Conservation (phyloP, 2,113 vertebrate genomes). For the Strix aluco region DNA sequence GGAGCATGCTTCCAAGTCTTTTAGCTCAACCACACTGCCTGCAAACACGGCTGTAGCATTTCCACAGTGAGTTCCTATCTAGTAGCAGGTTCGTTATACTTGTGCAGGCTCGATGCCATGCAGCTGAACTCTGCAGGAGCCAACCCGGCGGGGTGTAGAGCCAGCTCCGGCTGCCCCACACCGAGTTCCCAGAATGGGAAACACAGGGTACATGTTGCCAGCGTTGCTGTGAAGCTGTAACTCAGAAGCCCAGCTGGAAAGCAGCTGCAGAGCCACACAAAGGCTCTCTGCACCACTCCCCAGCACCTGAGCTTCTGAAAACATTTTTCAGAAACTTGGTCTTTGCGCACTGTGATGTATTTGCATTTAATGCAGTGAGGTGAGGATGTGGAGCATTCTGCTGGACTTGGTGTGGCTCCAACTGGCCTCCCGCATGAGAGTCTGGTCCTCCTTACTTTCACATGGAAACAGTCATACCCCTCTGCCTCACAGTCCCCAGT, state of each 20-base stretch:
- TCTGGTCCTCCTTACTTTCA: background rate
- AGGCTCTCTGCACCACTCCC: background rate
- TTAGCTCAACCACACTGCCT: background rate
- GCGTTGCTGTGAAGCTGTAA: background rate
- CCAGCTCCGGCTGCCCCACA: background rate
- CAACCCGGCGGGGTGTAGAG: background rate
- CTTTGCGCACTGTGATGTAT: background rate
- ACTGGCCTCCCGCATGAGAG: accelerated
- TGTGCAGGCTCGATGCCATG: background rate
- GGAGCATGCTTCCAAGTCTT: background rate
- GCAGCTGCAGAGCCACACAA: background rate
- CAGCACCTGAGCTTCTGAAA: background rate
- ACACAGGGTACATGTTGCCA: background rate
- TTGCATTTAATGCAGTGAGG: background rate
- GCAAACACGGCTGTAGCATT: background rate
- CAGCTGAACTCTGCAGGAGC: background rate
- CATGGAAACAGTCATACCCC: accelerated
- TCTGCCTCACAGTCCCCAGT: background rate
- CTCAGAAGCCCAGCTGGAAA: background rate
- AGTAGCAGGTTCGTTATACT: background rate
- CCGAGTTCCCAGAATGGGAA: background rate
- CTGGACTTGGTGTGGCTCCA: background rate
- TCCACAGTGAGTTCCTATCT: background rate
- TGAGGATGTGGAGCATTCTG: background rate
- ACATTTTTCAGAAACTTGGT: background rate